Evolutionary conservation across 2,888 invertebrate species (phyloP).

Genomic region (Luperina nickerlii): DNA sequence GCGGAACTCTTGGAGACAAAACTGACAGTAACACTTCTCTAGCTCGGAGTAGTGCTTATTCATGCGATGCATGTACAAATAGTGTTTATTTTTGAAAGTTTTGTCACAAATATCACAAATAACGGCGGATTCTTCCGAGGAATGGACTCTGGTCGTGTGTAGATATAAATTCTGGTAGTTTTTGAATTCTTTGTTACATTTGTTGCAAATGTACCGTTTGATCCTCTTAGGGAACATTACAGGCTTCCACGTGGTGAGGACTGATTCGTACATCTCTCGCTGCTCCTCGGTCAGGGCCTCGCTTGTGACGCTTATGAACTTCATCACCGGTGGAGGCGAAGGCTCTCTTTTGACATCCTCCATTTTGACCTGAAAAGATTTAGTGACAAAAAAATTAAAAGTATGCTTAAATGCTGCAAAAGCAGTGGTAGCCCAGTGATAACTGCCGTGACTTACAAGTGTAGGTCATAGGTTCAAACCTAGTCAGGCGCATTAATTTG

Average conservation of each 20-base stretch:
- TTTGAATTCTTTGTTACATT: slow-evolving; percentile 86
- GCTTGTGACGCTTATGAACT: slow-evolving; percentile 84
- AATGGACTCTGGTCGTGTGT: slow-evolving; percentile 86
- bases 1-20: slow-evolving; percentile 85
- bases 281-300: slow-evolving; percentile 82
- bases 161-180: slow-evolving; percentile 86
- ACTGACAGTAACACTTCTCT: slow-evolving; percentile 86
- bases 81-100: slow-evolving; percentile 87
- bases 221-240: slow-evolving; percentile 80
- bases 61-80: slow-evolving; percentile 88
- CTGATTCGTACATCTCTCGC: slow-evolving; percentile 86
- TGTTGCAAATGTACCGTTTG: slow-evolving; percentile 83
- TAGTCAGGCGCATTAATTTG: no score
- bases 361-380: slow-evolving; percentile 4
- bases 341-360: slow-evolving; percentile 12
- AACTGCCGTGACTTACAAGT: no score
- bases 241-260: slow-evolving; percentile 85
- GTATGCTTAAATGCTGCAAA: background rate
- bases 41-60: slow-evolving; percentile 87
- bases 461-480: no score
- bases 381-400: background rate
- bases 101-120: slow-evolving; percentile 86
- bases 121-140: slow-evolving; percentile 84
- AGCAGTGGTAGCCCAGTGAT: no score
- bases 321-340: slow-evolving; percentile 72